Base-by-base conservation (phyloP, 2,888 invertebrate genomes). In the Meloe dianella region DNA sequence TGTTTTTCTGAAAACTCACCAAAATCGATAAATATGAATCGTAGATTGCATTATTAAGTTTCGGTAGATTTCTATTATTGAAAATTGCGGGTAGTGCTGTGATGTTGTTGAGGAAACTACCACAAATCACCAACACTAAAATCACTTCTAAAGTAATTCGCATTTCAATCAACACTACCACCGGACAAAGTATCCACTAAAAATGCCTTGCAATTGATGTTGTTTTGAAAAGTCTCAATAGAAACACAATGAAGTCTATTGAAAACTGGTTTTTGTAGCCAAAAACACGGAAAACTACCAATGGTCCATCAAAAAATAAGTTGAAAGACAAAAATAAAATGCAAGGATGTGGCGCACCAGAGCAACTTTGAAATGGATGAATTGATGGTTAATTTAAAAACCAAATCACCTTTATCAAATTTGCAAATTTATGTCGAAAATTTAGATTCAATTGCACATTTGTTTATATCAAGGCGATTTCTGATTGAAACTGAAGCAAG, bases 81-180 rank as follows among this genome's bases (percentile, higher is more conserved):
- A 74, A 47, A 64, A 51, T 71, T 70, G 61, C 73, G 70, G 64
- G 74, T 64, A 57, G 68, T 67, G 63, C 57, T 22, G 61, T 61
- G 67, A 17, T 62, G 65, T 57, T 35, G 32, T 32, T 61, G 32
- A 63, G 57, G 38, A 66, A 64, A 32, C 58, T 35, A 20, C 67
- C 67, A 61, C 56, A 72, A 65, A 72, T 69, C 61, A 68, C 69
- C 51, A 71, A 70, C 57, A 73, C 67, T 61, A 76, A 65, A 66
- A 74, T 66, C 61, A 74, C 64, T n/a, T n/a, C n/a, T 51, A 74
- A 68, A 64, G 73, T 65, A 67, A 72, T 70, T 75, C 68, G 74
- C 76, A 76, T 76, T 65, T 73, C 71, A 72, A 47, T 57, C 57
- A 59, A 41, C 29, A 62, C 27, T 2, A 2, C 2, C 27, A 27